A percentile compares a stretch with the other conserved stretches of the same genome.
Conservation (phyloP, 2,888 invertebrate genomes). For the Drosophila mulleri region DNA sequence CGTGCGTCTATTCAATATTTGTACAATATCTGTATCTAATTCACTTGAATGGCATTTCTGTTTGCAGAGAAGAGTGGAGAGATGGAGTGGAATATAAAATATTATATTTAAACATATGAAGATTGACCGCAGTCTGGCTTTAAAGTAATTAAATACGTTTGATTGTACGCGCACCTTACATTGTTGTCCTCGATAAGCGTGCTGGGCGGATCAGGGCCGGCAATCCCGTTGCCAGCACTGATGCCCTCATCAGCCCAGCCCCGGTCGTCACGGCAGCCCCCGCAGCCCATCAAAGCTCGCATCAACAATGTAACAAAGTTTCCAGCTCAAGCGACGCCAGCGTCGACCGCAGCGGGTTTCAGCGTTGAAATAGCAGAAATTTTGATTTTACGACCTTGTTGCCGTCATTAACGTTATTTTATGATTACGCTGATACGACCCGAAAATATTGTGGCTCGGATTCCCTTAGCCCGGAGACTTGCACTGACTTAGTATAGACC, state of each 20-base stretch:
- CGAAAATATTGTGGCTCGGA: conserved; percentile 70
- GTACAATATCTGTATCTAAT: conserved; percentile 22
- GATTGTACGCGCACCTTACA: conserved; percentile 58
- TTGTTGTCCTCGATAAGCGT: conserved; percentile 1
- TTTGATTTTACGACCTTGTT: conserved; percentile 82
- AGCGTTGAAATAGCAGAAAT: conserved; percentile 76
- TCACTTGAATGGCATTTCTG: conserved; percentile 8
- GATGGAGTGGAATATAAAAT: background rate
- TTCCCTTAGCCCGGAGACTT: conserved; percentile 37
- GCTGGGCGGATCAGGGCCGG: conserved; percentile 36
- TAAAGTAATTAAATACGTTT: conserved; percentile 63
- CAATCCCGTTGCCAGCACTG: conserved; percentile 19
- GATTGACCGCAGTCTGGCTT: conserved; percentile 36
- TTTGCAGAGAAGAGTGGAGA: background rate
- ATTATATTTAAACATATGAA: background rate
- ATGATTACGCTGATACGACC: conserved; percentile 80
- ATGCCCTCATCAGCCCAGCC: conserved; percentile 18
- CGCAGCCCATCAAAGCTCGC: conserved; percentile 27
- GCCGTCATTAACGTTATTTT: conserved; percentile 82
- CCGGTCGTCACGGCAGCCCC: no score
- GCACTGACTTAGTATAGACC: conserved; percentile 43
- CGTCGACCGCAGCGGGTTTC: conserved; percentile 64
- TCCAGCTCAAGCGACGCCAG: conserved; percentile 43
- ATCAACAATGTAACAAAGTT: conserved; percentile 70
- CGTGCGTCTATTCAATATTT: conserved; percentile 12